These are phyloP conservation scores for Gymnodraco acuticeps DNA, from an alignment of 2,797 vertebrate genomes.

Conservation along the genomic window DNA sequence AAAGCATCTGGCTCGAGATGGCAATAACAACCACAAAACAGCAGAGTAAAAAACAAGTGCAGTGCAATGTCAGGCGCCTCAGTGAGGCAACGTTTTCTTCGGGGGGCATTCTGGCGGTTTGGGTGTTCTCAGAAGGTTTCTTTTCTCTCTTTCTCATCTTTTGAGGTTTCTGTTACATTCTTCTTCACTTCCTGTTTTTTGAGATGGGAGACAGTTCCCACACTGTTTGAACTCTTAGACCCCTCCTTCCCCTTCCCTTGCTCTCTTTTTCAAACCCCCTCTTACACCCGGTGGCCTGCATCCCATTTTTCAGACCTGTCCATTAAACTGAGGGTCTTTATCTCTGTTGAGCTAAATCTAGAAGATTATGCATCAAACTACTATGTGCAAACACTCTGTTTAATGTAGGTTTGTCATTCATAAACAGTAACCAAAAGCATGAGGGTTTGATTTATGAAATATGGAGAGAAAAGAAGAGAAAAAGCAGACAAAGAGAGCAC, in stretches of 20 bases:
- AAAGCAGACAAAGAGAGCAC: slow-evolving; percentile 20
- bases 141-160: slow-evolving; percentile 67
- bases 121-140: slow-evolving; percentile 58
- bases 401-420: slow-evolving; percentile 5
- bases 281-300: slow-evolving; percentile 37
- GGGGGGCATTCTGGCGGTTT: slow-evolving; percentile 69
- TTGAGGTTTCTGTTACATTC: slow-evolving; percentile 77
- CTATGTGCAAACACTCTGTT: not conserved
- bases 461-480: slow-evolving; percentile 24
- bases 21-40: slow-evolving; percentile 74
- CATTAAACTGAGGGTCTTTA: slow-evolving; percentile 12
- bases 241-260: slow-evolving; percentile 51
- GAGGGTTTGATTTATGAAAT: slow-evolving; percentile 21
- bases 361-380: not conserved
- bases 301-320: slow-evolving; percentile 51
- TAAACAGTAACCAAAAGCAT: not conserved
- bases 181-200: slow-evolving; percentile 74
- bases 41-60: slow-evolving; percentile 64
- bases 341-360: slow-evolving; percentile 21
- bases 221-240: slow-evolving; percentile 71
- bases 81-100: slow-evolving; percentile 46
- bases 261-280: slow-evolving; percentile 32
- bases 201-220: slow-evolving; percentile 79
- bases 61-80: slow-evolving; percentile 53
- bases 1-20: slow-evolving; percentile 74